Base-by-base conservation (phyloP, 2,113 vertebrate species). In the Alethe diademata region DNA sequence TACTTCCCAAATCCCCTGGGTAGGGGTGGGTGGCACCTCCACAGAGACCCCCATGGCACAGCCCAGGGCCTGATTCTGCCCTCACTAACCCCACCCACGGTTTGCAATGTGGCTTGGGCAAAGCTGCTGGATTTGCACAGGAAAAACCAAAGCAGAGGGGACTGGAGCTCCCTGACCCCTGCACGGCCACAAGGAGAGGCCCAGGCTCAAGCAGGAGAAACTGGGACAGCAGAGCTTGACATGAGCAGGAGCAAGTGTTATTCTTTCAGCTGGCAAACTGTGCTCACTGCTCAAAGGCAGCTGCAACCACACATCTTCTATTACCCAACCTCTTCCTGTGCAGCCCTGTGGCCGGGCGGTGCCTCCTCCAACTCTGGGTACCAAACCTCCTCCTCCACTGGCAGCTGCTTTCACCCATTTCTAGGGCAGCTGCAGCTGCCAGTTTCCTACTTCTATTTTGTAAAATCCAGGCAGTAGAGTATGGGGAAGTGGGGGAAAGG, bases 361-460 rank as follows among this genome's bases (percentile, higher is more conserved):
- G 71, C 72, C 80, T 43, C 33, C 1, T 19, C 33, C 15, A 20
- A 11, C 81, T 8, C 62, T 10, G 5, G 51, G 65, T 9, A 61
- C 89, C 78, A 78, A 84, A 36, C 64, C 73, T n/a, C 67, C 8
- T 28, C 75, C 80, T 67, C 23, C n/a, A 0, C 48, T 36, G 22
- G 60, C 86, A 8, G 73, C 73, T 45, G 74, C 17, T n/a, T 8
- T 58, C 79, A 8, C 33, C 36, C 35, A 4, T 4, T 54, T 4
- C 45, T 25, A 9, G 53, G 56, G 12, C 75, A 88, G 17, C 29
- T 1, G 5, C 26, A 36, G 69, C 51, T 73, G 19, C 61, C 25
- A 0, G 19, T 28, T 56, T 11, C 28, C 67, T 33, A 1, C 23
- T 47, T 48, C 8, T n/a, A 0, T 15, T n/a, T 22, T 19, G n/a